These are phyloP conservation scores for Pherbina coryleti DNA, from an alignment of 2,888 invertebrate genomes.

Conservation along the genomic window DNA sequence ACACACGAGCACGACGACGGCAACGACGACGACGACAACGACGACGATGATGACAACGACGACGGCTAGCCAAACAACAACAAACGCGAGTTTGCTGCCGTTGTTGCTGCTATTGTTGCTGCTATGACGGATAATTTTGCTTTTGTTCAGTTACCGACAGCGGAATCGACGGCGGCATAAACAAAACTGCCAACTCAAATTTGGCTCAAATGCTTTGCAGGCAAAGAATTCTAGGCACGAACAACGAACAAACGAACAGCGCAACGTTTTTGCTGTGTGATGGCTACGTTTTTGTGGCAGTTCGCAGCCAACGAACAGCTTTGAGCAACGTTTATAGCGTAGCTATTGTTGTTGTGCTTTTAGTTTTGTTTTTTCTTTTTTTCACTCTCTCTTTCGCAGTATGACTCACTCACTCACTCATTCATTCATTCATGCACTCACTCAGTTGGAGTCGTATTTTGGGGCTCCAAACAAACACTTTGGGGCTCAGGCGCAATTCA, in stretches of 20 bases:
- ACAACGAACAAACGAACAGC: conserved; percentile 12
- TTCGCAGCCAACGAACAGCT: background rate
- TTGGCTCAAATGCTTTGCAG: conserved; percentile 66
- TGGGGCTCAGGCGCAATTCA: background rate
- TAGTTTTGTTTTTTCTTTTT: background rate
- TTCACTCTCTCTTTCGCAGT: background rate
- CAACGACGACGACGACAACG: background rate
- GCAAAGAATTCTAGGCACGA: conserved; percentile 53
- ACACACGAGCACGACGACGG: conserved; percentile 5
- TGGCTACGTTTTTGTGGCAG: background rate
- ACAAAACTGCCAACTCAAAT: conserved; percentile 68
- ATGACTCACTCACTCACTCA: background rate
- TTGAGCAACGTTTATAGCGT: conserved; percentile 5
- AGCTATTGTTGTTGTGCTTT: background rate
- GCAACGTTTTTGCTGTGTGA: background rate
- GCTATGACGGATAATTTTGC: background rate
- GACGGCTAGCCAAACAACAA: background rate
- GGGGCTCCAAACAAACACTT: too few species aligned
- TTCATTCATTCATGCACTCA: background rate
- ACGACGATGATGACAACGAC: conserved; percentile 1
- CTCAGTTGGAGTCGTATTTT: too few species aligned
- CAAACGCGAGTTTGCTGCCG: conserved; percentile 13
- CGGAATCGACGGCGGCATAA: conserved; percentile 61
- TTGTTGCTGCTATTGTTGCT: conserved; percentile 23
- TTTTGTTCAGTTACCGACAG: conserved; percentile 54